Evolutionary conservation across 2,888 invertebrate species (phyloP), one percentile per base, ranked within the genome.

Genomic region (Volucella zonaria): DNA sequence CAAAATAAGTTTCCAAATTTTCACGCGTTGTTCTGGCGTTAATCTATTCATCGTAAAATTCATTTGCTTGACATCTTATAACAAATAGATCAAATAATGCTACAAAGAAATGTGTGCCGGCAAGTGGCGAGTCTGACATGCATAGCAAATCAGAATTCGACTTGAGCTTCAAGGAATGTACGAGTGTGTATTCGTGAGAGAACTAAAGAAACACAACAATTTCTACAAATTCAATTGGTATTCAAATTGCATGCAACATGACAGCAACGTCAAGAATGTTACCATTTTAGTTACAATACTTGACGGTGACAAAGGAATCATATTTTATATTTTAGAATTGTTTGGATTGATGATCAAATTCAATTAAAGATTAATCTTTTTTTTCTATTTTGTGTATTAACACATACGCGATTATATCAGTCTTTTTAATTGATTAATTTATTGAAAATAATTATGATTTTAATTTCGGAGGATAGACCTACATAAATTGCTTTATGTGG

Each of bases 211-310:
- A 49, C 31, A 38, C 4, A 43, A 67, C 43, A 61, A 61, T 43
- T 61, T 47, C 52, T 49, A 43, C 12, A 75, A 15, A 59, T 40
- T 40, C 8, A 68, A 76, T 76, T 76, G 47, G 54, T 67, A 82
- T 82, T 82, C 82, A 40, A 58, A 14, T 18, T 15, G 64, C 14
- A 62, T 47, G 15, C 51, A 23, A 49, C 31, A 59, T 74, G 62
- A 64, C 74, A 51, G 74, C 56, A 79, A 51, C 68, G 40, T 82
- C 23, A 51, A 68, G 61, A 77, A 68, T 62, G 70, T 38, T 64
- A 79, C 74, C 79, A 74, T 74, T 78, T 79, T 74, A 74, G 79
- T 68, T 58, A n/a, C n/a, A n/a, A n/a, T n/a, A 42, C 14, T 54
- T 68, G 58, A 14, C 73, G 74, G 40, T 66, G 58, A 81, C 67